Percentiles rank a stretch among this genome's conserved stretches.
These are phyloP conservation scores for Brenthis ino DNA, from an alignment of 2,888 invertebrate genomes.

Conservation along the genomic window DNA sequence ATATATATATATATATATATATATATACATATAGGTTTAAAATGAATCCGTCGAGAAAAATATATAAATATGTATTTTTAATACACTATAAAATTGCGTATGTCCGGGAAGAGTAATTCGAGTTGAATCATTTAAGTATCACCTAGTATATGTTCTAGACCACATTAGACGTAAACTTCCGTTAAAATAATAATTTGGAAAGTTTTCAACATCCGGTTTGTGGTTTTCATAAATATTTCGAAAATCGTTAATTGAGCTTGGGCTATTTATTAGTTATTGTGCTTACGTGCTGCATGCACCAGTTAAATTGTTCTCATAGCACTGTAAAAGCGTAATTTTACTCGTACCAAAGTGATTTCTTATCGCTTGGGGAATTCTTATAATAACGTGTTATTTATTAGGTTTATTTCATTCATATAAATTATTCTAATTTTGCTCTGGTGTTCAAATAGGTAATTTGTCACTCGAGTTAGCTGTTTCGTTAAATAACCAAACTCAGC, in stretches of 20 bases:
- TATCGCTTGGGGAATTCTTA: not conserved
- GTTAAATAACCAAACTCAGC: no score
- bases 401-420: no score
- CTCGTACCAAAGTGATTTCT: not conserved
- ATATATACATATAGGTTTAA: conserved; percentile 5
- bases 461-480: no score
- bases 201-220: conserved; percentile 34
- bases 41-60: conserved; percentile 4
- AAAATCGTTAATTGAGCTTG: conserved; percentile 39
- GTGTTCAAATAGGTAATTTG: no score
- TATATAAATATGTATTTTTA: conserved; percentile 21
- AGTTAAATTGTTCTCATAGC: conserved; percentile 8
- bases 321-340: not conserved
- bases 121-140: conserved; percentile 39
- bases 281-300: conserved; percentile 24
- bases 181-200: conserved; percentile 46
- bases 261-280: conserved; percentile 19
- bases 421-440: no score
- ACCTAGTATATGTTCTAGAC: conserved; percentile 31
- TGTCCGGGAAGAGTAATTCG: conserved; percentile 25
- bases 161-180: conserved; percentile 54
- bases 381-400: not conserved
- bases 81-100: conserved; percentile 23
- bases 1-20: no score
- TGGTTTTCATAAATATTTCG: conserved; percentile 39